Evolutionary conservation across 2,113 vertebrate species (phyloP).

Genomic region (Equus przewalskii): DNA sequence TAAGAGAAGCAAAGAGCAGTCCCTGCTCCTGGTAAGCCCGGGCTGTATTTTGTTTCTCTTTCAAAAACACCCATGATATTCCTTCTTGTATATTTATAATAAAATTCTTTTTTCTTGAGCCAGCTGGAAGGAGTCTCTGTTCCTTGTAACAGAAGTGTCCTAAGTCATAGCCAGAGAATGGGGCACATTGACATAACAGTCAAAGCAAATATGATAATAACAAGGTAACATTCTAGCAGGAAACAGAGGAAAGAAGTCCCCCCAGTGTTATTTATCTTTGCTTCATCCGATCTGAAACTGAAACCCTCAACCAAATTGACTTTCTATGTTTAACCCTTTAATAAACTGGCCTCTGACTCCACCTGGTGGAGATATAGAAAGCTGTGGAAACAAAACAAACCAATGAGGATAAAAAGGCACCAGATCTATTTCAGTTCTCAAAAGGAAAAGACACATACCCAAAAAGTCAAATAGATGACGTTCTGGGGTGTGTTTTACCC

Average conservation of each 20-base stretch:
- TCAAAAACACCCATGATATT: constrained; percentile 4
- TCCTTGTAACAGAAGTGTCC: not conserved
- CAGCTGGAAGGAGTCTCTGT: constrained; percentile 52
- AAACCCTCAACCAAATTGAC: not conserved
- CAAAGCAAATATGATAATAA: not conserved
- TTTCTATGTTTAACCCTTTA: constrained; percentile 62
- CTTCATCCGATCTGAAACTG: not conserved
- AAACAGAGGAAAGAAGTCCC: not conserved
- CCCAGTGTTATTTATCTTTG: not conserved
- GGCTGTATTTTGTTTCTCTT: constrained; percentile 35
- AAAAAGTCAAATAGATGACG: not conserved
- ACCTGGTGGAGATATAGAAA: constrained; percentile 56
- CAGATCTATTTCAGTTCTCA: not conserved
- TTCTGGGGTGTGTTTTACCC: not conserved
- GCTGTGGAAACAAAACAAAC: not conserved
- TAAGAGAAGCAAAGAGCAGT: not conserved
- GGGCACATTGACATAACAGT: not conserved
- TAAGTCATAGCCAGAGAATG: not conserved
- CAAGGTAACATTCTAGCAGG: not conserved
- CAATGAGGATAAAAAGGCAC: not conserved
- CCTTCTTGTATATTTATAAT: constrained; percentile 58
- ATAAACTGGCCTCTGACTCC: constrained; percentile 62
- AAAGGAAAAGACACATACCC: not conserved
- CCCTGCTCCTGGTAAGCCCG: not conserved
- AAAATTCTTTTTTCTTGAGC: constrained; percentile 53